These are phyloP conservation scores for Nasonia longicornis DNA, from an alignment of 1,140 invertebrate species.

Conservation along the genomic window DNA sequence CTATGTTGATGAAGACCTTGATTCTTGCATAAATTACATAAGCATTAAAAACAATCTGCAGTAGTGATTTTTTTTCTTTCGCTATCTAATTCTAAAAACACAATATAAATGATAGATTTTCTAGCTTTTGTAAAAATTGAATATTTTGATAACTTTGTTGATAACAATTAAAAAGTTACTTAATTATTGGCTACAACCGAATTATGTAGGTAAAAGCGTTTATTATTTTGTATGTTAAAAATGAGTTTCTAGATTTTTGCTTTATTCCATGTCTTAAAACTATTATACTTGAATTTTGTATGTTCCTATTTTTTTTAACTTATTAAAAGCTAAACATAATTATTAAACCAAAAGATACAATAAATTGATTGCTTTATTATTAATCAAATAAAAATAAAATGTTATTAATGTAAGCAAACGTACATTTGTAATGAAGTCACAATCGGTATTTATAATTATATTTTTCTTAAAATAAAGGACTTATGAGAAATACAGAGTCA, in stretches of 20 bases:
- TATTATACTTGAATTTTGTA: not conserved
- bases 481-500: constrained; percentile 26
- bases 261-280: no score
- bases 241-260: no score
- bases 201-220: no score
- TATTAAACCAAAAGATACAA: not conserved
- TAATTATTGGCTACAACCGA: no score
- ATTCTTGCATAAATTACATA: not conserved
- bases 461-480: not conserved
- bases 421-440: constrained; percentile 3
- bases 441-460: not conserved
- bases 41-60: not conserved
- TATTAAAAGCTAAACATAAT: constrained; percentile 4
- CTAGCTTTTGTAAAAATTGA: not conserved
- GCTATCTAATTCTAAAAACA: not conserved
- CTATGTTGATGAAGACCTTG: no score
- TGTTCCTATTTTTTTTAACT: constrained; percentile 20
- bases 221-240: no score
- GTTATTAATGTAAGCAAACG: not conserved
- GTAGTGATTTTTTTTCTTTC: not conserved
- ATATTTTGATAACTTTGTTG: no score
- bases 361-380: constrained; percentile 40
- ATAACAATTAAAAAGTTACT: not conserved
- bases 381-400: constrained; percentile 4
- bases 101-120: not conserved